Conservation (phyloP, 2,797 vertebrate genomes). For the Falco biarmicus region DNA sequence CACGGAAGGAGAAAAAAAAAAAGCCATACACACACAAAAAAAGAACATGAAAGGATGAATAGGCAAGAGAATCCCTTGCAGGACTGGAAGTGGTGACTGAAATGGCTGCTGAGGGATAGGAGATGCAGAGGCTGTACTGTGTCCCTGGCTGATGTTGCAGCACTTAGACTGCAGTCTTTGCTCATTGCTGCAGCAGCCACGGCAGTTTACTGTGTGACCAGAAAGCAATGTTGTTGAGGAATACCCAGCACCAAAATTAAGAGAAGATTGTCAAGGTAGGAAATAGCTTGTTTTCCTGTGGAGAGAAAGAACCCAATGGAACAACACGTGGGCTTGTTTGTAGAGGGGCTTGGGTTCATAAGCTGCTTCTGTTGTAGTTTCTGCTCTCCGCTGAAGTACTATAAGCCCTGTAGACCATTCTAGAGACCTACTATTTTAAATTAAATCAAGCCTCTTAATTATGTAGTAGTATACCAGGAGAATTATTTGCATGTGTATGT, state of each 20-base stretch:
- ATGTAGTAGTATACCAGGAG: not conserved
- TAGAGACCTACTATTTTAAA: not conserved
- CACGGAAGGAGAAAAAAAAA: not conserved
- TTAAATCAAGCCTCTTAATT: not conserved
- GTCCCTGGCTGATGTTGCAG: not conserved
- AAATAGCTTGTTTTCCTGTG: not conserved
- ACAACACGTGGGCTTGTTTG: rapidly evolving
- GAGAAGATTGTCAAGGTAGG: not conserved
- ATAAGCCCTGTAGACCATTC: not conserved
- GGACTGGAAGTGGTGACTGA: not conserved
- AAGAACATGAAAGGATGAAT: not conserved
- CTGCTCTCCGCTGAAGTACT: not conserved
- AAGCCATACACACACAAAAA: no score
- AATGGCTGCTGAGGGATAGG: not conserved
- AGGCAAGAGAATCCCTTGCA: not conserved
- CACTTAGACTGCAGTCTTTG: not conserved
- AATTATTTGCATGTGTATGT: not conserved
- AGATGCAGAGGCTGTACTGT: not conserved
- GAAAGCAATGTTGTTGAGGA: not conserved
- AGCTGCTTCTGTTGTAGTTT: not conserved
- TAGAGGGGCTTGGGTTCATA: not conserved
- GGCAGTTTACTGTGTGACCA: not conserved
- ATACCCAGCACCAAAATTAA: not conserved
- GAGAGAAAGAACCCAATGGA: rapidly evolving
- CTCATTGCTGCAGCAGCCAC: rapidly evolving